Percentiles rank a stretch among this genome's conserved stretches.
phyloP scores from a whole-genome alignment of 2,797 vertebrate species.

The Synaphobranchus kaupii region DNA sequence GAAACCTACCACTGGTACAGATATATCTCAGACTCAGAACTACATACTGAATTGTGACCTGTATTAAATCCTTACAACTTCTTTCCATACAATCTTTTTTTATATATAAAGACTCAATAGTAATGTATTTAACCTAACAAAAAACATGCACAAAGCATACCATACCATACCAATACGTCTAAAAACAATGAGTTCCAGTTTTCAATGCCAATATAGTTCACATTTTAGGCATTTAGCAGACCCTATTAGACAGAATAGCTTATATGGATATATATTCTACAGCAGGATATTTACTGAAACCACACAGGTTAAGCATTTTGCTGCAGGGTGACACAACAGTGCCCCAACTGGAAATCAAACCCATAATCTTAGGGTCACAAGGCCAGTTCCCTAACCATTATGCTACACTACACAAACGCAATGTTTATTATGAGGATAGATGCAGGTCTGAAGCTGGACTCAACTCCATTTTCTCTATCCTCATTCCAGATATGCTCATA shows the following conservation, averaged over 20 bases:
- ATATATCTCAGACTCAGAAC: too few relatives aligned
- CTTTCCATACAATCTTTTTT: too few relatives aligned
- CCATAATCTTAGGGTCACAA: neutral
- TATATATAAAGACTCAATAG: too few relatives aligned
- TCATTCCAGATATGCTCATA: neutral
- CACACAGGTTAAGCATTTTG: neutral
- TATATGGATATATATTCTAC: neutral
- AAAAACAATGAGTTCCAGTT: neutral
- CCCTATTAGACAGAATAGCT: neutral
- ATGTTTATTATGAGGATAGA: neutral
- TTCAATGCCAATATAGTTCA: neutral
- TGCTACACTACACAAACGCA: neutral
- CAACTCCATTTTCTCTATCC: neutral
- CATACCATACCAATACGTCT: neutral
- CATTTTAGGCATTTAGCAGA: neutral
- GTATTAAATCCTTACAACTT: too few relatives aligned
- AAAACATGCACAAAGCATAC: neutral
- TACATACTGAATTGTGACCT: too few relatives aligned
- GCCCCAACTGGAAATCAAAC: neutral
- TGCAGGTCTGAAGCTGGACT: neutral
- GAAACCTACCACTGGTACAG: too few relatives aligned
- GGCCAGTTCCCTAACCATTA: neutral
- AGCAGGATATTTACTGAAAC: neutral
- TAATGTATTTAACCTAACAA: too few relatives aligned
- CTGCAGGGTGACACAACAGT: neutral